Base-by-base conservation (phyloP, 2,113 vertebrate genomes). In the Coryphaenoides rupestris region DNA sequence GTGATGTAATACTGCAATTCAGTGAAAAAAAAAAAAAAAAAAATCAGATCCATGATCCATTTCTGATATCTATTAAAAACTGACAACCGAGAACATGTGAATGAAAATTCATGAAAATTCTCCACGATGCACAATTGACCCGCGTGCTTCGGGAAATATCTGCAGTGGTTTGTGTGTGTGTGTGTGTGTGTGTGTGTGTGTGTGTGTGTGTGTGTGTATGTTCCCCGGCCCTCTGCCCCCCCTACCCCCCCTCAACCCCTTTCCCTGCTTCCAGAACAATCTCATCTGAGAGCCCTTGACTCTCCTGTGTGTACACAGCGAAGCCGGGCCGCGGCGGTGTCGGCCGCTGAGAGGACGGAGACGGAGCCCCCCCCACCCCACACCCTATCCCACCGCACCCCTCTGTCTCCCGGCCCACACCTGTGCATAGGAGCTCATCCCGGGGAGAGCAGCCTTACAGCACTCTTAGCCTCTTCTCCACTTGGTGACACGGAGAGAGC, bases 341-440 rank as follows among this genome's bases (percentile, higher is more conserved):
- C 33, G 33, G 9, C 1, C 33, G 33, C 7, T 86, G 76, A 75
- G 74, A 72, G 71, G 71, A 72, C 63, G 21, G 28, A 54, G 67
- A 69, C 33, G 33, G 60, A 64, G 63, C 54, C 69, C 68, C 45
- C 55, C 33, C 33, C 70, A 45, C 55, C n/a, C n/a, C n/a, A n/a
- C n/a, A n/a, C n/a, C n/a, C n/a, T n/a, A n/a, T n/a, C n/a, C n/a
- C n/a, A n/a, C n/a, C n/a, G n/a, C n/a, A n/a, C n/a, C n/a, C n/a
- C n/a, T n/a, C n/a, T n/a, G n/a, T n/a, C n/a, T 59, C 80, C 65
- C 72, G 76, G 80, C 84, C 65, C 71, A 80, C 77, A 82, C 61
- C 77, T 81, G 75, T 81, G 76, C 65, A 78, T 79, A 76, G 47
- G 75, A 80, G 72, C 77, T 76, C 80, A 79, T 85, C 73, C 76